A percentile compares a stretch with the other conserved stretches of the same genome.
phyloP scores from a whole-genome alignment of 2,888 invertebrate genomes.

The Pterobdella sp. region DNA sequence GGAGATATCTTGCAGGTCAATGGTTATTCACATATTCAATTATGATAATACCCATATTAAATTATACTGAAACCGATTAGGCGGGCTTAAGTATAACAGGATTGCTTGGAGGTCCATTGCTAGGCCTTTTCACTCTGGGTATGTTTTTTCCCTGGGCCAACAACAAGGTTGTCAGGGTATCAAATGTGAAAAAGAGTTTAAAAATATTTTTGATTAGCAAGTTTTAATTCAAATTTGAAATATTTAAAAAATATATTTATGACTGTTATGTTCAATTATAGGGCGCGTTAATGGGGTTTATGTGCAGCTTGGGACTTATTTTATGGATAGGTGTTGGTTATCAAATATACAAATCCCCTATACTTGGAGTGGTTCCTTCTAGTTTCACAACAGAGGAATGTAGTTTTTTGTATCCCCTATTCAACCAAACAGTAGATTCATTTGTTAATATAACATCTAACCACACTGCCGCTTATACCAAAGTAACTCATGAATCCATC shows the following conservation, averaged over 20 bases:
- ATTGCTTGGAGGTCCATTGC: conserved; percentile 49
- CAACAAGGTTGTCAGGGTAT: too few species aligned
- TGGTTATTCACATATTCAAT: background rate
- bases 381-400: conserved; percentile 21
- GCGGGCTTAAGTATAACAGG: conserved; percentile 50
- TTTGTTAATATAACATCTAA: too few species aligned
- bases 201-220: too few species aligned
- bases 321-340: conserved; percentile 79
- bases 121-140: conserved; percentile 49
- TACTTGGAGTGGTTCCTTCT: conserved; percentile 23
- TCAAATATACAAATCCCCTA: conserved; percentile 54
- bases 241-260: too few species aligned
- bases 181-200: too few species aligned
- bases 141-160: conserved; percentile 56
- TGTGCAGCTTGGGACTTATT: conserved; percentile 61
- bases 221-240: too few species aligned
- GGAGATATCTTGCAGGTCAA: background rate
- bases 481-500: too few species aligned
- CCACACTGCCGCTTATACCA: too few species aligned
- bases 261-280: too few species aligned
- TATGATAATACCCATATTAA: background rate
- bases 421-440: background rate
- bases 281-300: conserved; percentile 65
- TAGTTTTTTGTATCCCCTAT: background rate
- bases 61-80: conserved; percentile 36